A percentile compares a stretch with the other conserved stretches of the same genome.
phyloP scores from a whole-genome alignment of 2,797 vertebrate genomes.

The Odontamblyopus rebecca region DNA sequence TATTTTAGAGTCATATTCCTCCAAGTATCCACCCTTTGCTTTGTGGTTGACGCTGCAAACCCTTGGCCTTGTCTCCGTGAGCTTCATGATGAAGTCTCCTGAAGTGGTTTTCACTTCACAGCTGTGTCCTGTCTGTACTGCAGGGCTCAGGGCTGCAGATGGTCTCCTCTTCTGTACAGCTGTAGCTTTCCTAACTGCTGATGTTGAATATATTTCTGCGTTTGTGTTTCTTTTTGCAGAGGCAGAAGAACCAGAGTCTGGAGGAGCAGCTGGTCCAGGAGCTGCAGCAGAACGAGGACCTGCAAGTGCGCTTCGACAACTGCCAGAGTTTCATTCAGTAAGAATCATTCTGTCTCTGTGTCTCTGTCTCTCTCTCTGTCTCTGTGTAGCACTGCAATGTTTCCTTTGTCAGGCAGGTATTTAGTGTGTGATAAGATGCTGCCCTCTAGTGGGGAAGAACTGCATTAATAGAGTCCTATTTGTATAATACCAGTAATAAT shows the following conservation, averaged over 20 bases:
- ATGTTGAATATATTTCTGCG: background rate
- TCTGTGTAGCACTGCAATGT: too few relatives aligned
- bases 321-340: constrained; percentile 78
- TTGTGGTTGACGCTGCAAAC: too few relatives aligned
- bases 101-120: too few relatives aligned
- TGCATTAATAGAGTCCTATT: too few relatives aligned
- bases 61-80: too few relatives aligned
- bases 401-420: too few relatives aligned
- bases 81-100: too few relatives aligned
- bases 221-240: constrained; percentile 61
- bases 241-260: constrained; percentile 82
- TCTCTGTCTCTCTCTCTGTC: background rate
- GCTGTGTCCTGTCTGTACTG: too few relatives aligned
- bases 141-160: too few relatives aligned
- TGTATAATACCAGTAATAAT: too few relatives aligned
- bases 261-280: constrained; percentile 84
- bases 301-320: constrained; percentile 81
- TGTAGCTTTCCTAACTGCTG: background rate
- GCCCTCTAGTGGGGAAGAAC: background rate
- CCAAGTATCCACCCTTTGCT: too few relatives aligned
- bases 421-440: background rate
- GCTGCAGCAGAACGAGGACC: constrained; percentile 90
- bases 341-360: background rate
- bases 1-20: too few relatives aligned
- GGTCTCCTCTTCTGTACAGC: background rate